Conservation (phyloP, 2,888 invertebrate genomes). For the Monopis laevigella region DNA sequence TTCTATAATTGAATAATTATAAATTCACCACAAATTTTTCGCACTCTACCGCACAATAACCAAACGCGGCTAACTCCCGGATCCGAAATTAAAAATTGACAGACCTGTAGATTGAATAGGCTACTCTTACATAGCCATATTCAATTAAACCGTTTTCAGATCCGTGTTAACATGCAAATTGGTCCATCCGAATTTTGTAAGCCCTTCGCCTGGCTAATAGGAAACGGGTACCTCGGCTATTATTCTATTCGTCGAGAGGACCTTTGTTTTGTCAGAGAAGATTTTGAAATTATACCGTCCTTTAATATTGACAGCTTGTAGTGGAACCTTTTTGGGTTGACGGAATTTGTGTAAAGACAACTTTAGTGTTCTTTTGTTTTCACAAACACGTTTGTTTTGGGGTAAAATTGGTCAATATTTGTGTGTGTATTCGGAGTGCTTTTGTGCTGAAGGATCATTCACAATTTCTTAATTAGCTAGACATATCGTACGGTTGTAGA, state of each 20-base stretch:
- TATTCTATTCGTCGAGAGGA: constrained; percentile 31
- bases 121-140: constrained; percentile 18
- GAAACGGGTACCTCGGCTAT: constrained; percentile 52
- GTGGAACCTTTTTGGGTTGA: background rate
- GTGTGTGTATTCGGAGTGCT: no score
- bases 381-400: no score
- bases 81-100: constrained; percentile 17
- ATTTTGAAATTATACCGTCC: constrained; percentile 5
- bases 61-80: background rate
- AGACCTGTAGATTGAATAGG: constrained; percentile 15
- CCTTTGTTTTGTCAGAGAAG: constrained; percentile 8
- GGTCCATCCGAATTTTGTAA: constrained; percentile 15
- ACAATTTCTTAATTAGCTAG: no score
- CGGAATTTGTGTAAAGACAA: no score
- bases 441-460: no score
- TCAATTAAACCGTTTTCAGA: constrained; percentile 19
- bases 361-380: no score
- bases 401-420: no score
- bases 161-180: constrained; percentile 21
- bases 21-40: background rate
- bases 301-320: constrained; percentile 6
- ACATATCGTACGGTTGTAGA: no score
- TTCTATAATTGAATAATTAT: no score
- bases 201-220: constrained; percentile 30
- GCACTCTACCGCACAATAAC: no score